Evolutionary conservation across 2,888 invertebrate genomes (phyloP).

Genomic region (Catocala sponsa): DNA sequence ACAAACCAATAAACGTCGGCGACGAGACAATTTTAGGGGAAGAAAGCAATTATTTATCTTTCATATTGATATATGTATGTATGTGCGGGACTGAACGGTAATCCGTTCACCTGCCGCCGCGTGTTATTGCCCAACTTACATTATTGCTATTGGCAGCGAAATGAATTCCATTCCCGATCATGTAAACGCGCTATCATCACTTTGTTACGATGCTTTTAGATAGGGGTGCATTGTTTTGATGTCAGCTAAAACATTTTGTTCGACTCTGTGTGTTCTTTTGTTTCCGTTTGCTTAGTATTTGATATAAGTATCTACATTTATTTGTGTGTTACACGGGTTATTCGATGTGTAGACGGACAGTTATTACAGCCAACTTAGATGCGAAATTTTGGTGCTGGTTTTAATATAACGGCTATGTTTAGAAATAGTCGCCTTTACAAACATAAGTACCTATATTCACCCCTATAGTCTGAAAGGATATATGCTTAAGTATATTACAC

Average conservation of each 20-base stretch:
- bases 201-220: slow-evolving; percentile 28
- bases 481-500: too few species aligned
- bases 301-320: too few species aligned
- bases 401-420: too few species aligned
- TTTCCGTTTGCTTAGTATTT: slow-evolving; percentile 11
- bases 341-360: background rate
- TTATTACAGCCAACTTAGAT: too few species aligned
- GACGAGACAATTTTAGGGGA: slow-evolving; percentile 71
- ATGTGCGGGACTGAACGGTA: slow-evolving; percentile 50
- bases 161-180: slow-evolving; percentile 41
- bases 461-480: too few species aligned
- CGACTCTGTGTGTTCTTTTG: background rate
- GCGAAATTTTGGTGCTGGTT: too few species aligned
- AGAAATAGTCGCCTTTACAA: too few species aligned
- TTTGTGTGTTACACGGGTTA: slow-evolving; percentile 6
- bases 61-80: slow-evolving; percentile 62
- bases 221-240: slow-evolving; percentile 29
- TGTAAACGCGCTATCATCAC: slow-evolving; percentile 32
- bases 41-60: slow-evolving; percentile 75
- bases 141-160: slow-evolving; percentile 41
- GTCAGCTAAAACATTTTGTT: slow-evolving; percentile 10
- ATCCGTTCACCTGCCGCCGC: slow-evolving; percentile 48
- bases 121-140: slow-evolving; percentile 49
- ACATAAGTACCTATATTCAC: too few species aligned
- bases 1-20: slow-evolving; percentile 81